A percentile compares a stretch with the other conserved stretches of the same genome.
Conservation (phyloP, 2,113 vertebrate genomes). For the Cyanoderma ruficeps region DNA sequence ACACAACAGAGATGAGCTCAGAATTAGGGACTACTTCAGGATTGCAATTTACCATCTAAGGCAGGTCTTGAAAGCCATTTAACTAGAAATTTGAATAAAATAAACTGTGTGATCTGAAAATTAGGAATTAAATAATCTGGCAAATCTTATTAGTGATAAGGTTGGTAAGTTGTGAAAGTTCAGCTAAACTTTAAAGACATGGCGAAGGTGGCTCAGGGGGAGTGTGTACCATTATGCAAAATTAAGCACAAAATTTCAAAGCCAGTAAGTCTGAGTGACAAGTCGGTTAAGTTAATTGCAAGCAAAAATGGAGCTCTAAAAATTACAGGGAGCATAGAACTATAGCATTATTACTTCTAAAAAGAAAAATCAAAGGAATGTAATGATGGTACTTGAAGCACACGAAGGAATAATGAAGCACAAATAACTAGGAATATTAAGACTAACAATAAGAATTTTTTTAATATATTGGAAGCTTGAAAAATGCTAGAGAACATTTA, state of each 20-base stretch:
- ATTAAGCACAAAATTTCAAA: conserved; percentile 59
- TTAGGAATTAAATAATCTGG: background rate
- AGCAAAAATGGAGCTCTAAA: conserved; percentile 65
- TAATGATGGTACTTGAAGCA: conserved; percentile 26
- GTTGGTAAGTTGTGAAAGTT: background rate
- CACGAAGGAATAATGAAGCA: conserved; percentile 51
- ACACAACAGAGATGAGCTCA: background rate
- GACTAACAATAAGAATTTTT: conserved; percentile 19
- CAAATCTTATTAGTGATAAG: background rate
- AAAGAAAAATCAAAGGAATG: conserved; percentile 61
- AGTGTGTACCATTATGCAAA: conserved; percentile 56
- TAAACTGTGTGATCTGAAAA: background rate
- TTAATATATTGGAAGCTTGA: background rate
- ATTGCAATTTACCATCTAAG: background rate
- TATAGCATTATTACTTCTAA: conserved; percentile 53
- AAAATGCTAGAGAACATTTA: conserved; percentile 38
- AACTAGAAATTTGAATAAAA: background rate
- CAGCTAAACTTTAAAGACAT: conserved; percentile 27
- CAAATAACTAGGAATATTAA: conserved; percentile 49
- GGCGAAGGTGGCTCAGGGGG: conserved; percentile 38
- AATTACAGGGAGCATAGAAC: conserved; percentile 58
- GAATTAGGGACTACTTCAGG: background rate
- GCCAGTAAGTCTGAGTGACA: conserved; percentile 64
- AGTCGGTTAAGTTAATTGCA: conserved; percentile 68
- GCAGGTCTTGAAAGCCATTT: background rate